Evolutionary conservation across 2,888 invertebrate genomes (phyloP).

Genomic region (Perithous albicinctus): DNA sequence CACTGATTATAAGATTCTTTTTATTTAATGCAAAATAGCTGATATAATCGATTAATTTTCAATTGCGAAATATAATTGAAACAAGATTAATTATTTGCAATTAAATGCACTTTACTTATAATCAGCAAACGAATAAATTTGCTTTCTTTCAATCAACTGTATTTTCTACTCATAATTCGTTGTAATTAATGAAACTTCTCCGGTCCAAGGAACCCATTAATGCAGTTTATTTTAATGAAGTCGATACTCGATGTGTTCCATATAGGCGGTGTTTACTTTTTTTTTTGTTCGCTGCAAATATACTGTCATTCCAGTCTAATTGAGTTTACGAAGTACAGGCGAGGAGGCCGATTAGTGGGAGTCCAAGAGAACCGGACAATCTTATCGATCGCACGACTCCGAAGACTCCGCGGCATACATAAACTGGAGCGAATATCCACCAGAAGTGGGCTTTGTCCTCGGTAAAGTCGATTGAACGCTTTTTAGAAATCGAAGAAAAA

Average conservation of each 20-base stretch:
- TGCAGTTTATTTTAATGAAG: not conserved
- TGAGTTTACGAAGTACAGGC: conserved; percentile 51
- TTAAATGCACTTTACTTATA: not conserved
- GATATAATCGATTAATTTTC: not conserved
- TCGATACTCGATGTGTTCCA: not conserved
- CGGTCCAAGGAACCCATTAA: not conserved
- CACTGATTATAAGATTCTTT: not conserved
- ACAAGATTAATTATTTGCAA: not conserved
- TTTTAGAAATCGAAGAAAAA: conserved; percentile 5
- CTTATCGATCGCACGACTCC: conserved; percentile 61
- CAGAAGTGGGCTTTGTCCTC: conserved; percentile 37
- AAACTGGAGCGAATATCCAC: conserved; percentile 47
- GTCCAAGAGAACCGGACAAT: conserved; percentile 46
- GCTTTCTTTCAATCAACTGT: not conserved
- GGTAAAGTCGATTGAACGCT: conserved; percentile 23
- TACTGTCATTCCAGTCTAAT: conserved; percentile 51
- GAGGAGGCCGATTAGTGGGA: conserved; percentile 52
- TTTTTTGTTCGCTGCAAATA: conserved; percentile 39
- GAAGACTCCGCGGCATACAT: conserved; percentile 6
- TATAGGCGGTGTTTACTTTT: conserved; percentile 12
- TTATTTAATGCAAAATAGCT: not conserved
- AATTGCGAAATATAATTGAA: not conserved
- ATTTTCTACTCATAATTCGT: not conserved
- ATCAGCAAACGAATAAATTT: not conserved
- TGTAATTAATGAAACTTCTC: not conserved